Base-by-base conservation (phyloP, 2,888 invertebrate species). In the Acleris laterana region DNA sequence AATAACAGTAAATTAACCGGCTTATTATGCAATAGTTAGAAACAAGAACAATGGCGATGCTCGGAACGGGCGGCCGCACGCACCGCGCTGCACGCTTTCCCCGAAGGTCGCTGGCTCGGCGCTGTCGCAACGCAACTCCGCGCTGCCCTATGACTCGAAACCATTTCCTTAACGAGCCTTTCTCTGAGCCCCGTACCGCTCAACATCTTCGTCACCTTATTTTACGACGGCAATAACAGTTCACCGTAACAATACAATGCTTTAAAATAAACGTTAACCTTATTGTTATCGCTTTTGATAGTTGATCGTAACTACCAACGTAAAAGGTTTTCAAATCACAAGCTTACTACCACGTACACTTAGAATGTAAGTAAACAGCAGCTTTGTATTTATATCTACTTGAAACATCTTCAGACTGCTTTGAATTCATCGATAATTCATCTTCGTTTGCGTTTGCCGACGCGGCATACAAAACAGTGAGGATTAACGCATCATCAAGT, bases 11-110 rank as follows among this genome's bases (percentile, higher is more conserved):
- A 61, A 50, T 50, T 56, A 32, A 46, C 55, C 65, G 48, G 60
- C 55, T 46, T 20, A 56, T 65, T 60, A 65, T 50, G 65, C 65
- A 65, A 64, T 55, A 65, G 65, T 60, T 55, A 55, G 25, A 55
- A 58, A 52, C 56, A 57, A 56, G 62, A 62, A 63, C 64, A 65
- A 65, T 65, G 53, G 62, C 57, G 67, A 57, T 58, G 48, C 46
- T 55, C 59, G 13, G 52, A 59, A 53, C 49, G 49, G 60, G 49
- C 44, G 57, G 19, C 32, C 49, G 52, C 66, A 66, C 66, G 66
- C 66, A 68, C 62, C 51, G 13, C 62, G 57, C 63, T 59, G 53
- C 63, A 82, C 81, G 81, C 87, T 87, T 85, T 87, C 87, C 74
- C 83, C 76, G 77, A 84, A 85, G 85, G 85, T 85, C 83, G 75